Evolutionary conservation across 2,113 vertebrate genomes (phyloP).

Genomic region (Nematolebias whitei): DNA sequence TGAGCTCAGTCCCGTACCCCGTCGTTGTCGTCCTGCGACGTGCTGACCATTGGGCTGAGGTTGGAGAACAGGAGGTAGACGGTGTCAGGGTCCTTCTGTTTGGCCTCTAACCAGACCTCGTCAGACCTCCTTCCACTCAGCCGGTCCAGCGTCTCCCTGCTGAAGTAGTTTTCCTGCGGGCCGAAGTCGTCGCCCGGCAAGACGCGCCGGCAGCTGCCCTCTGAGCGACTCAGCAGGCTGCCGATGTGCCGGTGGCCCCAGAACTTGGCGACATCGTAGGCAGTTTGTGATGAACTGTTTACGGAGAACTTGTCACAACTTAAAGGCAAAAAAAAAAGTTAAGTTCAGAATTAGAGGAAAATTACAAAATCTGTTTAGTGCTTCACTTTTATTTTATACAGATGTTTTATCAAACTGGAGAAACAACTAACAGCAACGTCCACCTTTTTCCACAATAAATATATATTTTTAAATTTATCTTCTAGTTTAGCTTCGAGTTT

Average conservation of each 20-base stretch:
- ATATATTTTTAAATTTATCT: fast-evolving
- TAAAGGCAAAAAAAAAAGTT: background rate
- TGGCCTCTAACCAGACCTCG: conserved; percentile 81
- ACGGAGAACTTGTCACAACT: conserved; percentile 85
- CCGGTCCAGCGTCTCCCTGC: conserved; percentile 85
- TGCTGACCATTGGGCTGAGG: conserved; percentile 85
- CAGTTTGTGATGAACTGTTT: conserved; percentile 90
- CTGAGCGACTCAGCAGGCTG: conserved; percentile 77
- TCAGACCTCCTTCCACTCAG: conserved; percentile 87
- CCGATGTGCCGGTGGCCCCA: conserved; percentile 91
- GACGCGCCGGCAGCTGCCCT: conserved; percentile 54
- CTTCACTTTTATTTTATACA: background rate
- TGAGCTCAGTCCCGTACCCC: background rate
- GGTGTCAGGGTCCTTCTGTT: conserved; percentile 76
- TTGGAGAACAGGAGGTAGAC: conserved; percentile 89
- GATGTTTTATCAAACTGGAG: background rate
- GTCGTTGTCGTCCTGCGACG: conserved; percentile 43
- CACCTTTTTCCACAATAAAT: background rate
- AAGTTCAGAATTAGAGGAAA: background rate
- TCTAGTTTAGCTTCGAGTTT: background rate
- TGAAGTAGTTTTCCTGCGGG: conserved; percentile 87
- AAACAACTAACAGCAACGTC: background rate
- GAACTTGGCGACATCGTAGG: conserved; percentile 90
- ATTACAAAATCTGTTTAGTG: background rate
- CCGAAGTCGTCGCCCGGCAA: conserved; percentile 49